These are phyloP conservation scores for Microcebus tavaratra DNA, from an alignment of 2,113 vertebrate genomes.

Conservation along the genomic window DNA sequence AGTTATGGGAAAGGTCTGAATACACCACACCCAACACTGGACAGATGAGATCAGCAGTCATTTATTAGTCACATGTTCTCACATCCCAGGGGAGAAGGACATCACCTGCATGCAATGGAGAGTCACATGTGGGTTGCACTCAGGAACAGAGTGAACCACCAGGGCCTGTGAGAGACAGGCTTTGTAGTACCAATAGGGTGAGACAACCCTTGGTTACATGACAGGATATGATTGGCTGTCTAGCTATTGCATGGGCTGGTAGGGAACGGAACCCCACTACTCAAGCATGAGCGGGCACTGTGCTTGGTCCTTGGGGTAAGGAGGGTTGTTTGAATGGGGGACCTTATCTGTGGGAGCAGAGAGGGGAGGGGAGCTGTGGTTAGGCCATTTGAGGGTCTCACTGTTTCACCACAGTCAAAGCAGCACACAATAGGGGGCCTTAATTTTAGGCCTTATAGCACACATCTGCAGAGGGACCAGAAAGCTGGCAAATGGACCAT, in stretches of 20 bases:
- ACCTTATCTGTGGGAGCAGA: not conserved
- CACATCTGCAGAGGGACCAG: not conserved
- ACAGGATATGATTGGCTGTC: not conserved
- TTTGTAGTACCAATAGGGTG: not conserved
- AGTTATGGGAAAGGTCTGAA: not conserved
- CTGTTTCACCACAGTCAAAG: not conserved
- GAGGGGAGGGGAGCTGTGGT: not conserved
- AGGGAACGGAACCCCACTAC: not conserved
- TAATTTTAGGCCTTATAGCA: not conserved
- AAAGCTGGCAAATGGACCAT: not conserved
- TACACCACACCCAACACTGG: not conserved
- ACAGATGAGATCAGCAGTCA: not conserved
- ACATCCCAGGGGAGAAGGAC: not conserved
- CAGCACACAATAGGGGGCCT: not conserved
- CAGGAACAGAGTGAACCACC: not conserved
- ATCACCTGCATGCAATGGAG: no score
- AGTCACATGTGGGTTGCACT: not conserved
- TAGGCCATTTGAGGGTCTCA: not conserved
- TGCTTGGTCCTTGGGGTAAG: not conserved
- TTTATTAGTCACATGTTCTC: not conserved
- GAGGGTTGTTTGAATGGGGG: not conserved
- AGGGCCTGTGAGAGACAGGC: not conserved
- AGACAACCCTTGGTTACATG: not conserved
- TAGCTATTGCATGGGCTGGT: not conserved
- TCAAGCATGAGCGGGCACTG: not conserved